phyloP scores from a whole-genome alignment of 2,888 invertebrate genomes.

The Mythimna loreyi region DNA sequence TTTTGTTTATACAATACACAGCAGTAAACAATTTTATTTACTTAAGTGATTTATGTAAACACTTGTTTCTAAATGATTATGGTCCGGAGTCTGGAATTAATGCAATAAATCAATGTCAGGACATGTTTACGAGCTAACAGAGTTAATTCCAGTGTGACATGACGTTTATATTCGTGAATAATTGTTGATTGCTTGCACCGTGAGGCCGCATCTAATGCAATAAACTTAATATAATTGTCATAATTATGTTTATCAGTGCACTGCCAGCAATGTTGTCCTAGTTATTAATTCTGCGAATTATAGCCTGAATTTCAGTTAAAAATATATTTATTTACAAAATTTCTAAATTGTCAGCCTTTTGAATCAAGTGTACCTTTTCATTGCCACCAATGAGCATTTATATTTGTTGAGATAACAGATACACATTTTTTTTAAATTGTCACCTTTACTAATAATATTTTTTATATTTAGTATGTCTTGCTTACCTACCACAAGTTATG shows the following conservation, averaged over 20 bases:
- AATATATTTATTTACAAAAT: neutral
- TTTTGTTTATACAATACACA: slow-evolving; percentile 52
- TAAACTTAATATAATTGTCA: slow-evolving; percentile 69
- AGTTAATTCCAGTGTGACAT: slow-evolving; percentile 89
- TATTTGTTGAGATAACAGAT: neutral
- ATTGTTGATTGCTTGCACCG: slow-evolving; percentile 84
- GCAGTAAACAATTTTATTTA: slow-evolving; percentile 66
- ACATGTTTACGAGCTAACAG: slow-evolving; percentile 90
- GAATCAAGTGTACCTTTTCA: neutral
- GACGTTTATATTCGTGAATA: slow-evolving; percentile 90
- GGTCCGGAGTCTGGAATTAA: slow-evolving; percentile 84
- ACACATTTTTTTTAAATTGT: too few species aligned
- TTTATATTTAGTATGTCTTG: neutral
- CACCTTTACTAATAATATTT: too few species aligned
- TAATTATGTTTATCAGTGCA: slow-evolving; percentile 59
- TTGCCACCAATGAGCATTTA: neutral
- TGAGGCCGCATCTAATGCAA: slow-evolving; percentile 66
- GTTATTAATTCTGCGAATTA: slow-evolving; percentile 32
- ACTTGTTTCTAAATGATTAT: slow-evolving; percentile 84
- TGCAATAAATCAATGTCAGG: slow-evolving; percentile 88
- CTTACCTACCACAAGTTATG: neutral
- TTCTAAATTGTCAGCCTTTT: too few species aligned
- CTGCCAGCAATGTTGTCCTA: slow-evolving; percentile 35
- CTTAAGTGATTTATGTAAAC: slow-evolving; percentile 76
- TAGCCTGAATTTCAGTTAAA: neutral